Evolutionary conservation across 2,797 vertebrate genomes (phyloP), one percentile per base, ranked within the genome.

Genomic region (Geotrypetes seraphini): DNA sequence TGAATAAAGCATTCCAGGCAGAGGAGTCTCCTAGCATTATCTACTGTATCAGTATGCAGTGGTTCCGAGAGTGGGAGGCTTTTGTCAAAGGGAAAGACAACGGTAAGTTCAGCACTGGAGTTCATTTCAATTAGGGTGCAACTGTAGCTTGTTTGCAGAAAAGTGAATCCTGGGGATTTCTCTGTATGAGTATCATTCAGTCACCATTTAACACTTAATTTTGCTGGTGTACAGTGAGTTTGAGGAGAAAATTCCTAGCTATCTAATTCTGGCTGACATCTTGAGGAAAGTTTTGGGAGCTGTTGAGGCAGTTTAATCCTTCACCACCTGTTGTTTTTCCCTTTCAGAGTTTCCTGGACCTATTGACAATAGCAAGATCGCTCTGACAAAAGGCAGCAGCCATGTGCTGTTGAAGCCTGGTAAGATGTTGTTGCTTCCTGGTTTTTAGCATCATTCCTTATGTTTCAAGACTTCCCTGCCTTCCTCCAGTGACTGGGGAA

Each of bases 1-100:
- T 97, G 50, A 99, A 99, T 84, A 99, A 97, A 66, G 94, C 95
- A 17, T 99, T 99, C 69, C 95, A 97, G 70, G 93, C 93, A 0
- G 96, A 99, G 60, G 96, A 99, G 66, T 88, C 92, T 3, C 96
- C 95, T 0, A 57, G 76, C 0, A 89, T 95, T 57, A 96, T 99
- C 63, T 82, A 91, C 55, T 98, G 93, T 28, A 94, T 99, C 75
- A 95, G 91, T 74, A 97, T 99, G 96, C 95, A 99, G 74, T 99
- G 96, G 96, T 99, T 99, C 75, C 84, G 95, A 2, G 95, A 99
- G 61, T 99, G 96, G 95, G 96, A 99, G 71, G 78, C 81, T 49
- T 99, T 99, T 16, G 96, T 98, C 59, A 99, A 98, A 68, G 95
- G 92, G 37, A 97, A 92, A 73, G 96, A 96, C 57, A 95, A 83